These are phyloP conservation scores for Chionodraco myersi DNA, from an alignment of 2,113 vertebrate genomes.

Conservation along the genomic window DNA sequence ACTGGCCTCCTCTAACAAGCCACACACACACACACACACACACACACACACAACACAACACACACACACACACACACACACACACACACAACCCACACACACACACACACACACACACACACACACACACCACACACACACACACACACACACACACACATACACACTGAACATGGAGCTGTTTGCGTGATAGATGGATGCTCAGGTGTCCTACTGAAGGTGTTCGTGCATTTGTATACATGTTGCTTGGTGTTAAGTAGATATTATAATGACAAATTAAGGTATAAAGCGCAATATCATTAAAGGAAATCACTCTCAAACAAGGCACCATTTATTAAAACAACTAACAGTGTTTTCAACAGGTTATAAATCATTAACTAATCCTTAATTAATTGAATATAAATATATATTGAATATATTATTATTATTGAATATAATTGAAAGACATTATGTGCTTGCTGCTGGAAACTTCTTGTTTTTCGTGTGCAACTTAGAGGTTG, in stretches of 20 bases:
- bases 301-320: not conserved
- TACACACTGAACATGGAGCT: not conserved
- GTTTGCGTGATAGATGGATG: too few relatives aligned
- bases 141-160: constrained; percentile 9
- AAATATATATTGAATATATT: too few relatives aligned
- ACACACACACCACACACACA: not conserved
- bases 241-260: not conserved
- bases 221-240: too few relatives aligned
- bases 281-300: not conserved
- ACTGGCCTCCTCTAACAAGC: not conserved
- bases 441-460: not conserved
- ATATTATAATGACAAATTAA: not conserved
- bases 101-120: constrained; percentile 2
- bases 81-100: constrained; percentile 5
- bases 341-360: not conserved
- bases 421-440: too few relatives aligned
- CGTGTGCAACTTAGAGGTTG: too few relatives aligned
- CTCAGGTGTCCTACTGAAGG: too few relatives aligned
- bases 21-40: not conserved
- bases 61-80: constrained; percentile 4
- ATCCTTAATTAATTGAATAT: too few relatives aligned
- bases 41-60: too few relatives aligned
- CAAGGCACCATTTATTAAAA: not conserved
- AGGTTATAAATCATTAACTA: not conserved
- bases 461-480: not conserved